Percentiles rank a stretch among this genome's conserved stretches.
Evolutionary conservation across 2,113 vertebrate genomes (phyloP).

Genomic region (Elephantulus edwardii): DNA sequence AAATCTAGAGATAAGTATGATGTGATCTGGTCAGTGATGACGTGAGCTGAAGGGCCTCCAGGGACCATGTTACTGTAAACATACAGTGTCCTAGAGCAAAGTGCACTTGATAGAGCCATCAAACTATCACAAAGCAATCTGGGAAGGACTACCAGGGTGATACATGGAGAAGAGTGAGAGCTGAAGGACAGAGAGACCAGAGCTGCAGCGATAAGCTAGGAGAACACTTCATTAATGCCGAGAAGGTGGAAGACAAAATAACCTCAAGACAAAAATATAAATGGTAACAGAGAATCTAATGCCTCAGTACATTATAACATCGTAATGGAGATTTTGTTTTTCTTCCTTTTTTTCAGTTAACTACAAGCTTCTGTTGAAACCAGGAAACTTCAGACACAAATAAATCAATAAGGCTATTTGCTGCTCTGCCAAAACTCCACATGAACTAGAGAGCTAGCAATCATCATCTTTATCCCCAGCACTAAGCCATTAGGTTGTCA

Average conservation of each 20-base stretch:
- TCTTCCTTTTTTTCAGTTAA: not conserved
- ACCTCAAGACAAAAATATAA: not conserved
- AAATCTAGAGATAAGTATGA: not conserved
- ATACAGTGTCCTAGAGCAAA: not conserved
- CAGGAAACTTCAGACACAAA: conserved; percentile 41
- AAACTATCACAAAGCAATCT: not conserved
- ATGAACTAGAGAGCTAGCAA: not conserved
- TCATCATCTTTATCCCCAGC: not conserved
- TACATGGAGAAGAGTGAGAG: not conserved
- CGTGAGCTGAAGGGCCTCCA: too few species aligned
- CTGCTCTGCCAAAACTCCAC: not conserved
- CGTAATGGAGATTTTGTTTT: not conserved
- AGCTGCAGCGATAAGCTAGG: not conserved
- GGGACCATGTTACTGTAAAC: not conserved
- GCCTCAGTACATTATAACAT: not conserved
- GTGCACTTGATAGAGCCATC: too few species aligned
- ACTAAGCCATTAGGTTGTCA: not conserved
- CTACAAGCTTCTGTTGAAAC: conserved; percentile 22
- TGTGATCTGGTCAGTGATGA: accelerated
- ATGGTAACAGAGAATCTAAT: not conserved
- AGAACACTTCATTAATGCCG: not conserved
- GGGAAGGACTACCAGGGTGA: not conserved
- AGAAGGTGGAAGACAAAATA: not conserved
- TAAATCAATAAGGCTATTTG: conserved; percentile 54
- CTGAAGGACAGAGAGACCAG: not conserved